These are phyloP conservation scores for Salvelinus fontinalis DNA, from an alignment of 2,113 vertebrate genomes.

Conservation along the genomic window DNA sequence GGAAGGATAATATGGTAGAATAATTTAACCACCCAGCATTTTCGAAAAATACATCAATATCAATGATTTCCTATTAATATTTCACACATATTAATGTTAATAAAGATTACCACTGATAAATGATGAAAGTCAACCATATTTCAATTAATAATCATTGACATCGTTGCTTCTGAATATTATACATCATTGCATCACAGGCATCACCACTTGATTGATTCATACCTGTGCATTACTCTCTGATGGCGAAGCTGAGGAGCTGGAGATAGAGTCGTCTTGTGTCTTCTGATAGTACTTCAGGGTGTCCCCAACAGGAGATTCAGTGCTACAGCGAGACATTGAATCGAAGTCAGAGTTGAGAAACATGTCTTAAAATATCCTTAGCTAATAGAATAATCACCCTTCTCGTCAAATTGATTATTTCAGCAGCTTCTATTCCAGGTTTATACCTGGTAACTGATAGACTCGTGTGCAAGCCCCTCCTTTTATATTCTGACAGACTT, in stretches of 20 bases:
- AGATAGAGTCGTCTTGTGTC: slow-evolving; percentile 74
- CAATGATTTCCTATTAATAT: background rate
- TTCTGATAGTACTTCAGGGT: slow-evolving; percentile 81
- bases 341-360: slow-evolving; percentile 86
- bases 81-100: too few relatives aligned
- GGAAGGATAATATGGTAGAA: background rate
- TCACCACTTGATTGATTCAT: slow-evolving; percentile 54
- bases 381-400: background rate
- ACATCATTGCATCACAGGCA: background rate
- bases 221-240: slow-evolving; percentile 83
- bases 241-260: slow-evolving; percentile 81
- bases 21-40: background rate
- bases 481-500: slow-evolving; percentile 79
- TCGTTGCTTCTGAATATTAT: background rate
- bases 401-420: background rate
- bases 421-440: slow-evolving; percentile 69
- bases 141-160: background rate
- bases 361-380: slow-evolving; percentile 54
- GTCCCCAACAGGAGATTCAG: slow-evolving; percentile 84
- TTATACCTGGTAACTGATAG: slow-evolving; percentile 78
- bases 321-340: slow-evolving; percentile 85
- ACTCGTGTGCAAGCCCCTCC: slow-evolving; percentile 73
- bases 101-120: background rate
- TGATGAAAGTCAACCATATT: background rate
- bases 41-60: background rate